Base-by-base conservation (phyloP, 2,797 vertebrate species). In the Eulemur coronatus region DNA sequence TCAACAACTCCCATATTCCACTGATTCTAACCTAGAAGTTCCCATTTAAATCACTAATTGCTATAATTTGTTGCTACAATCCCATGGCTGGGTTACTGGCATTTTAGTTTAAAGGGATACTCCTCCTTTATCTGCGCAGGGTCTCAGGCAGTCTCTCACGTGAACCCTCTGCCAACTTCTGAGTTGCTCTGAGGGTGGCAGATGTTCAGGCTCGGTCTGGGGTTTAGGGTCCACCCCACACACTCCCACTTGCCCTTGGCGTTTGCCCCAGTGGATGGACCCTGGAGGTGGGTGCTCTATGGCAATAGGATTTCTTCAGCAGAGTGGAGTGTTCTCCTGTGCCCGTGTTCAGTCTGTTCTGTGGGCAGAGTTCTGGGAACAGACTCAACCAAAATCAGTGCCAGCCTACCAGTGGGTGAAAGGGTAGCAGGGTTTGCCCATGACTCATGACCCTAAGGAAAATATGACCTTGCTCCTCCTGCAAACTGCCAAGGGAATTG, bases 351-450 rank as follows among this genome's bases (percentile, higher is more conserved):
- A 41, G 91, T 94, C 93, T 97, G 95, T 91, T 96, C 90, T 97
- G 92, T 95, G 97, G 97, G 92, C 88, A 63, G 92, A 91, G 75
- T 69, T 96, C 88, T 91, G 96, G 88, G 82, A 96, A 96, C 80
- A 69, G 28, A 70, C 48, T 70, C 95, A 94, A 22, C 80, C 38
- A 11, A 12, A 57, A 80, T 8, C 2, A 0, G 9, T 26, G 2
- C 63, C 91, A 82, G 52, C 72, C 79, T 59, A 38, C 35, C 59
- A 1, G 67, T 38, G 61, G 17, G 7, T 28, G 57, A 80, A 69
- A 43, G 85, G 72, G 18, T 18, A 10, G 30, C 22, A 0, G 33
- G 76, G 28, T 17, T 30, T 67, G 24, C 94, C 65, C 48, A 1
- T 8, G 20, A 26, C 43, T 50, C 24, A 3, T 13, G 33, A 79